Evolutionary conservation across 2,888 invertebrate genomes (phyloP).

Genomic region (Heliconius sara): DNA sequence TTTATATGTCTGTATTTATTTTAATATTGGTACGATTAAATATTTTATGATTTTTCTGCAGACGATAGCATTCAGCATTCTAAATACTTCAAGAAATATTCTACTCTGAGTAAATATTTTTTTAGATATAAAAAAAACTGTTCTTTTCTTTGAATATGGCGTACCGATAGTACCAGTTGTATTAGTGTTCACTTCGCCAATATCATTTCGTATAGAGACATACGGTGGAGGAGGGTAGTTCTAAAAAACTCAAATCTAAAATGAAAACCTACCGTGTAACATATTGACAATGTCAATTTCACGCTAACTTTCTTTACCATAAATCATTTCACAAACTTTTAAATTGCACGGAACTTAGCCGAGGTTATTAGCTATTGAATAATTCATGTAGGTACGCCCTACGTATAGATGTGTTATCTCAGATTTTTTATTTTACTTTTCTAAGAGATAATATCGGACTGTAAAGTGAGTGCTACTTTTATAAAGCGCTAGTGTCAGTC

Average conservation of each 20-base stretch:
- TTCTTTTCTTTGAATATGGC: no score
- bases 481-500: background rate
- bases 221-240: background rate
- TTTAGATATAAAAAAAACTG: no score
- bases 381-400: slow-evolving; percentile 47
- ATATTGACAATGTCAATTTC: slow-evolving; percentile 44
- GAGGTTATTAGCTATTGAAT: slow-evolving; percentile 53
- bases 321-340: slow-evolving; percentile 53
- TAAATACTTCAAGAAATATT: no score
- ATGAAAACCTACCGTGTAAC: slow-evolving; percentile 27
- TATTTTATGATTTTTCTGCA: no score
- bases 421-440: slow-evolving; percentile 24
- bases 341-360: slow-evolving; percentile 49
- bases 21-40: no score
- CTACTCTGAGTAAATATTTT: no score
- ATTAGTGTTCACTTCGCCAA: background rate
- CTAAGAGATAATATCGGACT: slow-evolving; percentile 7
- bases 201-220: background rate
- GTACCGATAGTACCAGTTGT: no score
- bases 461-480: slow-evolving; percentile 14
- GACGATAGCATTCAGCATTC: no score
- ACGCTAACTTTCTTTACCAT: slow-evolving; percentile 47
- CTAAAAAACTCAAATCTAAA: background rate
- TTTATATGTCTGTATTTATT: background rate
- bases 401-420: slow-evolving; percentile 35